Conservation (phyloP, 1,140 invertebrate genomes). For the Drosophila rhopaloa region DNA sequence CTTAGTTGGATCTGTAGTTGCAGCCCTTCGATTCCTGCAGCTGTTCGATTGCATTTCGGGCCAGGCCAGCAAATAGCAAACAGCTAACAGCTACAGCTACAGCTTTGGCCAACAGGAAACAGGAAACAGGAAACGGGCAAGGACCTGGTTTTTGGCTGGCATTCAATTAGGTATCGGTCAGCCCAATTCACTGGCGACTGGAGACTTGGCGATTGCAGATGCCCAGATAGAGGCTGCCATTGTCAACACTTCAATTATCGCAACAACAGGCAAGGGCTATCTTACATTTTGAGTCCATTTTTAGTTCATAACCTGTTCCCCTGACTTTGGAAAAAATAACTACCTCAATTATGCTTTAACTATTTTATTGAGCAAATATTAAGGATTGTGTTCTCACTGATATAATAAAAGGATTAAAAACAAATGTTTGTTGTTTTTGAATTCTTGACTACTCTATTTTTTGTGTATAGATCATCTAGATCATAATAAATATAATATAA, state of each 20-base stretch:
- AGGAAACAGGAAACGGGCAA: constrained; percentile 12
- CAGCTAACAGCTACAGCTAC: not conserved
- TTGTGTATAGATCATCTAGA: too few species aligned
- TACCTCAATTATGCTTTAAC: too few species aligned
- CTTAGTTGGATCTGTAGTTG: constrained; percentile 35
- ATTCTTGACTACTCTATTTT: too few species aligned
- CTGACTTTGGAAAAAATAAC: too few species aligned
- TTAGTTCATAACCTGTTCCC: not conserved
- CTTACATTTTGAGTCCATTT: constrained; percentile 10
- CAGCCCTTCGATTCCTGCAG: constrained; percentile 34
- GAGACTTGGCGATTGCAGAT: constrained; percentile 25
- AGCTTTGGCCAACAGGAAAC: not conserved
- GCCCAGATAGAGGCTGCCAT: constrained; percentile 9
- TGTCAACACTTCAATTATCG: constrained; percentile 57
- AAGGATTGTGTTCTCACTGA: too few species aligned
- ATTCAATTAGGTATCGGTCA: constrained; percentile 59
- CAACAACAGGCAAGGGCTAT: constrained; percentile 27
- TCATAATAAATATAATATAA: too few species aligned
- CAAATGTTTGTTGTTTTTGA: too few species aligned
- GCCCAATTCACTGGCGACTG: constrained; percentile 9
- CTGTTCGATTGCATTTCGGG: constrained; percentile 38
- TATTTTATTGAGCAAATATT: too few species aligned
- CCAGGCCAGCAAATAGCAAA: constrained; percentile 5
- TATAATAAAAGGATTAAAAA: too few species aligned
- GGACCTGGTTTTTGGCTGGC: constrained; percentile 35